Base-by-base conservation (phyloP, 2,888 invertebrate species). In the Mylabris sibirica region DNA sequence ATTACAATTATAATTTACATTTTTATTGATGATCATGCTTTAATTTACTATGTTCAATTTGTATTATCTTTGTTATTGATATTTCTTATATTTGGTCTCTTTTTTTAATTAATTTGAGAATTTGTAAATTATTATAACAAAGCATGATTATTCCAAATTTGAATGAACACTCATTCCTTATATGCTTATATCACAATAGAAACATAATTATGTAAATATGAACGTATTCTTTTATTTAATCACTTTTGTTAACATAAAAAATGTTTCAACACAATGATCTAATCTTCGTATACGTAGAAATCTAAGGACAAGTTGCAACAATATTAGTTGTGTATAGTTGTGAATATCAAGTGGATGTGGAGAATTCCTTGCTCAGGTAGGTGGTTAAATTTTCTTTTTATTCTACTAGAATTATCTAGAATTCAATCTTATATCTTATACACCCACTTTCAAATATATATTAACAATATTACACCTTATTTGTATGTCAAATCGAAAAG, bases 1-100 rank as follows among this genome's bases (percentile, higher is more conserved):
- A 70, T 71, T 71, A 53, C 57, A 20, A 57, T 22, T 44, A 41
- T 59, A 35, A 34, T 60, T 66, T 53, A 61, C 38, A n/a, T 14
- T 60, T n/a, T n/a, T n/a, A n/a, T n/a, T 60, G 65, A 61, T 61
- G 22, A 38, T 61, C 38, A 61, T 41, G 41, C 61, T 44, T 65
- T 60, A 6, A 6, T 30, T 57, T 24, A 35, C 1, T 20, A n/a
- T 30, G 20, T 30, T 22, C 22, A 2, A 3, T 63, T 20, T 49
- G 1, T 53, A 22, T 53, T 63, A 49, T 41, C 6, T 22, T 61
- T 8, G 35, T 38, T 34, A 14, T 34, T 38, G 35, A 9, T n/a
- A n/a, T 34, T 9, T 60, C 14, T 38, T 30, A 20, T 9, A 17
- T 61, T 38, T 35, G 20, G 9, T 38, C 1, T 22, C 5, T 61